Percentiles rank a stretch among this genome's conserved stretches.
These are phyloP conservation scores for Cephus runcator DNA, from an alignment of 2,888 invertebrate genomes.

Conservation along the genomic window DNA sequence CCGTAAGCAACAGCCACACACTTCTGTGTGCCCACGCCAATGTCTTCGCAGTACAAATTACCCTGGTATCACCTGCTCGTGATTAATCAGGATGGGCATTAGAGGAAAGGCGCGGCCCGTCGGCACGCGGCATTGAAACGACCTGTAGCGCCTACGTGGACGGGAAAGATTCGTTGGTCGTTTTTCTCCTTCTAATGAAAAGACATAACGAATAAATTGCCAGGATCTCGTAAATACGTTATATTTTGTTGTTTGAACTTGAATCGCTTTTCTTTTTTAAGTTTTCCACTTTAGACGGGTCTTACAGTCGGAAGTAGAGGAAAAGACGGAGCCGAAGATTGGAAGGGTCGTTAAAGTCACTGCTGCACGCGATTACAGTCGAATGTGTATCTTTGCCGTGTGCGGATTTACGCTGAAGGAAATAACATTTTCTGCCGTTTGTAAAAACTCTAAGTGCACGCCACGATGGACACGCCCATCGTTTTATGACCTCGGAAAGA, in stretches of 20 bases:
- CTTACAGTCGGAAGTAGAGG: neutral
- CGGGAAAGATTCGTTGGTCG: neutral
- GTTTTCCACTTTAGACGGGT: neutral
- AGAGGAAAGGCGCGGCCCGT: neutral
- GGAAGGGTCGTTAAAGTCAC: neutral
- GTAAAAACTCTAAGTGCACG: neutral
- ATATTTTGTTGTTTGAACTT: neutral
- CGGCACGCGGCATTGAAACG: neutral
- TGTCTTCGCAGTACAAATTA: neutral
- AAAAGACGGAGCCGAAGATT: neutral
- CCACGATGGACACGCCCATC: neutral
- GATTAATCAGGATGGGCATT: neutral
- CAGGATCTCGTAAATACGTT: neutral
- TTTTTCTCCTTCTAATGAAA: neutral
- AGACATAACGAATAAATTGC: neutral
- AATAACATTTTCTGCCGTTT: neutral
- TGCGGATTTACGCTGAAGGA: neutral
- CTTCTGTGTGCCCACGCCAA: neutral
- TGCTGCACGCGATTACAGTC: neutral
- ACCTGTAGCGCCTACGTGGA: neutral
- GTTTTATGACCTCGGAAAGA: neutral
- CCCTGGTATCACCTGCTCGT: neutral
- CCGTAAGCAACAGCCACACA: neutral
- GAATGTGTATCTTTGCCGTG: neutral
- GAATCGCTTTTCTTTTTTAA: neutral